Percentiles rank a stretch among this genome's conserved stretches.
Evolutionary conservation across 2,797 vertebrate genomes (phyloP).

Genomic region (Yasuhikotakia modesta): DNA sequence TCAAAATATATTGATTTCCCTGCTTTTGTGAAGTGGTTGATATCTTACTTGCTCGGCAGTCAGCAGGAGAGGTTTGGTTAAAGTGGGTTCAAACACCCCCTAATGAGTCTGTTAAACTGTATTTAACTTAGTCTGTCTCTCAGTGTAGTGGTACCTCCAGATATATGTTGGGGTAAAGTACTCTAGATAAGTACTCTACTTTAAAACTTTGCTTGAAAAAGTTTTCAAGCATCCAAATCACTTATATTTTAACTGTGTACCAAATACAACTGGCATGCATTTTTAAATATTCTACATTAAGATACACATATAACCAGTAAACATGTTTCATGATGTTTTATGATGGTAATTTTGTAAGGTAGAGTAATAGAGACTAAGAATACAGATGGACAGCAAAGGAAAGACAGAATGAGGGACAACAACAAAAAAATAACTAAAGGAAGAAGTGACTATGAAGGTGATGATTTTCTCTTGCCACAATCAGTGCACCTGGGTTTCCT

Average conservation of each 20-base stretch:
- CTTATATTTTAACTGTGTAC: no score
- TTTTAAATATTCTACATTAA: neutral
- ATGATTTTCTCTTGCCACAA: constrained; percentile 78
- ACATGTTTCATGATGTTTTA: constrained; percentile 14
- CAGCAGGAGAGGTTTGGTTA: constrained; percentile 59
- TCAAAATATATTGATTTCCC: constrained; percentile 80
- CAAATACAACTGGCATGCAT: neutral
- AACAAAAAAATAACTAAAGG: constrained; percentile 52
- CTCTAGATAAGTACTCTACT: no score
- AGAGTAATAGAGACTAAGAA: neutral
- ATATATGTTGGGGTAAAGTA: no score
- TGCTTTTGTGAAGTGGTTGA: constrained; percentile 72
- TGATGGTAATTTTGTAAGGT: constrained; percentile 14
- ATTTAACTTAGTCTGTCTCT: neutral
- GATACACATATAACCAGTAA: neutral
- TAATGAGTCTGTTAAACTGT: constrained; percentile 15
- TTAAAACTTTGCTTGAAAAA: no score
- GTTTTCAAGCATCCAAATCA: no score
- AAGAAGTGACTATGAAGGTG: constrained; percentile 57
- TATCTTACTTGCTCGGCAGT: constrained; percentile 72
- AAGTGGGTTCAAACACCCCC: constrained; percentile 41
- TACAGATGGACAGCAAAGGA: constrained; percentile 8
- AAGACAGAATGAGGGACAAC: constrained; percentile 26
- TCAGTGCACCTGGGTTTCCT: constrained; percentile 78
- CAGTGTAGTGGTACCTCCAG: neutral